Percentiles rank a stretch among this genome's conserved stretches.
Conservation (phyloP, 1,140 invertebrate species). For the Acromyrmex charruanus region DNA sequence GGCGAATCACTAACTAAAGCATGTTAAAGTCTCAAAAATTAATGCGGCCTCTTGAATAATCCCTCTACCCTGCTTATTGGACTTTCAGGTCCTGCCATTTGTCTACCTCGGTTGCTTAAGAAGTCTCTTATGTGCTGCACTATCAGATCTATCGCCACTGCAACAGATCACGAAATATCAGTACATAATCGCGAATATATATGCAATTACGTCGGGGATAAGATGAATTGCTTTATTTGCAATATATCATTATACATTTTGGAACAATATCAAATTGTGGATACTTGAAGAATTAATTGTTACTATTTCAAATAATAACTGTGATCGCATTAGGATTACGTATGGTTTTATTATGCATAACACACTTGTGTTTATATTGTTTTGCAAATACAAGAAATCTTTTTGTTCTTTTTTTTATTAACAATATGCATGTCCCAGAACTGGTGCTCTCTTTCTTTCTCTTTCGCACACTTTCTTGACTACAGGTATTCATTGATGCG, state of each 20-base stretch:
- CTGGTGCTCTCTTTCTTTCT: neutral
- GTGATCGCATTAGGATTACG: slow-evolving; percentile 34
- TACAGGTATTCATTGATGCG: slow-evolving; percentile 12
- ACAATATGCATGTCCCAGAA: slow-evolving; percentile 19
- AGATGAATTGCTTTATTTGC: slow-evolving; percentile 66
- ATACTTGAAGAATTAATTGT: slow-evolving; percentile 57
- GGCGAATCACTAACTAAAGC: neutral
- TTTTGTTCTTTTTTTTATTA: neutral
- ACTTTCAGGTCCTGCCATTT: slow-evolving; percentile 79
- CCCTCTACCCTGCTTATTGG: slow-evolving; percentile 78
- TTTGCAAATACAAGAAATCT: slow-evolving; percentile 20
- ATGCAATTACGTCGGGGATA: neutral
- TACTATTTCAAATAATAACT: slow-evolving; percentile 21
- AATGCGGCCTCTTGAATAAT: slow-evolving; percentile 83
- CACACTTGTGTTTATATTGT: slow-evolving; percentile 51
- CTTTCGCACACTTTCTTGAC: neutral
- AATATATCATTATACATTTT: slow-evolving; percentile 55
- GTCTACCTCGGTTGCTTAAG: slow-evolving; percentile 87
- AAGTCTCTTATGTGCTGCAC: slow-evolving; percentile 97
- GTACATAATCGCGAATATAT: slow-evolving; percentile 24
- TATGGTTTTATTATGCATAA: slow-evolving; percentile 51
- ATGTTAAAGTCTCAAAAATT: slow-evolving; percentile 66
- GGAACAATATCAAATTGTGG: slow-evolving; percentile 65
- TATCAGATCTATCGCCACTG: slow-evolving; percentile 97
- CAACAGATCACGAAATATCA: slow-evolving; percentile 77